Base-by-base conservation (phyloP, 2,797 vertebrate genomes). In the Oryzias dopingdopingensis region DNA sequence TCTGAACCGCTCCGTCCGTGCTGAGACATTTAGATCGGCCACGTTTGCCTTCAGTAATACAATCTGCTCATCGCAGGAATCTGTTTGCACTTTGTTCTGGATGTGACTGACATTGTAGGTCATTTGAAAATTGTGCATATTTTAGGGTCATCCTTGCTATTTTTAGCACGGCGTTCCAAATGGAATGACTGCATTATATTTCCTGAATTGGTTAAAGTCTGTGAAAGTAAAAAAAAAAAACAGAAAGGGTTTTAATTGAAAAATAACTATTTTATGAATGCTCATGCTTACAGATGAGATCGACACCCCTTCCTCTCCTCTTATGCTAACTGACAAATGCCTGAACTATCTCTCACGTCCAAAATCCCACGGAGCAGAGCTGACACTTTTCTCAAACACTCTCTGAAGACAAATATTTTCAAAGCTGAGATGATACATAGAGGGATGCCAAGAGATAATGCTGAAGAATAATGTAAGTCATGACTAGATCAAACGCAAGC, bases 1-100 rank as follows among this genome's bases (percentile, higher is more conserved):
- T 81, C 80, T 75, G 57, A 18, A 51, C 42, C 32, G 65, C 66
- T 68, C 45, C 74, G 73, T 42, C 73, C 76, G 86, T 79, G 78
- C 79, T 62, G 61, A 84, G 70, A 59, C 73, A 44, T 72, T 85
- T 64, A 53, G 59, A 78, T 74, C 62, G 32, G 49, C 59, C 59
- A 62, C 56, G 76, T 72, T 61, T 56, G 51, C 70, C 65, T 54
- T 43, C 56, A 79, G 76, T 74, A 80, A 79, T 56, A 78, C 59
- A 72, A 73, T 81, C 69, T 62, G 75, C 54, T 61, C 55, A 58
- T 59, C 55, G 76, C 59, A 64, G 63, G 67, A 71, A 76, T 83
- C 67, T 77, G 74, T 82, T 82, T 77, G 67, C 69, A 75, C 66
- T 82, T 79, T 63, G 52, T 74, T 65, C 74, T 75, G 67, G 59